A percentile compares a stretch with the other conserved stretches of the same genome.
Conservation (phyloP, 1,140 invertebrate species). For the Heterodera schachtii region DNA sequence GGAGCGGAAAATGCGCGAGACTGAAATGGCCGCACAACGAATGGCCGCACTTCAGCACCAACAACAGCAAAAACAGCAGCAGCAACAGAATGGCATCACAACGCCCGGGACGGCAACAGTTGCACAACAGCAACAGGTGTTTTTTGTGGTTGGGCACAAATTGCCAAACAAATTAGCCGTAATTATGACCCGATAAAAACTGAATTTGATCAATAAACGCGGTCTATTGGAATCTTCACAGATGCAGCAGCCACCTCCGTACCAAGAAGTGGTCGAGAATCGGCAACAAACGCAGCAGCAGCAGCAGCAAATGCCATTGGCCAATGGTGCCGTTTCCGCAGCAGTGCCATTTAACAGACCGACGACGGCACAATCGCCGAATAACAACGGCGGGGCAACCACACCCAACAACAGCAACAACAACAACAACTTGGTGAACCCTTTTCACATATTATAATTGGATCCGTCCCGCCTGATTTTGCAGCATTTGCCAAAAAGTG, state of each 20-base stretch:
- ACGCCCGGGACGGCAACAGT: background rate
- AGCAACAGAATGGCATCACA: conserved; percentile 6
- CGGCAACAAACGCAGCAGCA: background rate
- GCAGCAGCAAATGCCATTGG: too few species aligned
- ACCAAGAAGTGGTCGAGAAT: background rate
- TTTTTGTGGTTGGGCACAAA: background rate
- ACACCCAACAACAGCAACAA: background rate
- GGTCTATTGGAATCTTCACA: background rate
- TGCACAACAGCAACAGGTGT: background rate
- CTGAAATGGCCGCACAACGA: conserved; percentile 25
- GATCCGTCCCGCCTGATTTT: too few species aligned
- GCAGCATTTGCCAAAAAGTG: too few species aligned
- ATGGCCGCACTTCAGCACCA: conserved; percentile 18
- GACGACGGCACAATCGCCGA: background rate
- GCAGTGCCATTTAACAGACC: background rate
- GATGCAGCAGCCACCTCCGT: background rate
- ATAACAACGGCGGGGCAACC: background rate
- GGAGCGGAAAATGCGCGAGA: conserved; percentile 27
- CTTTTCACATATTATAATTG: too few species aligned
- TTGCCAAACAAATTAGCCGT: too few species aligned
- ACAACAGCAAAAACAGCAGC: conserved; percentile 12
- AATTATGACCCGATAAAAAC: too few species aligned
- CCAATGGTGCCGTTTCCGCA: background rate
- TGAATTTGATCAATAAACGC: too few species aligned
- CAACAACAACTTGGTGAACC: background rate